phyloP scores from a whole-genome alignment of 2,113 vertebrate species.

The Petrocephalus zakoni region DNA sequence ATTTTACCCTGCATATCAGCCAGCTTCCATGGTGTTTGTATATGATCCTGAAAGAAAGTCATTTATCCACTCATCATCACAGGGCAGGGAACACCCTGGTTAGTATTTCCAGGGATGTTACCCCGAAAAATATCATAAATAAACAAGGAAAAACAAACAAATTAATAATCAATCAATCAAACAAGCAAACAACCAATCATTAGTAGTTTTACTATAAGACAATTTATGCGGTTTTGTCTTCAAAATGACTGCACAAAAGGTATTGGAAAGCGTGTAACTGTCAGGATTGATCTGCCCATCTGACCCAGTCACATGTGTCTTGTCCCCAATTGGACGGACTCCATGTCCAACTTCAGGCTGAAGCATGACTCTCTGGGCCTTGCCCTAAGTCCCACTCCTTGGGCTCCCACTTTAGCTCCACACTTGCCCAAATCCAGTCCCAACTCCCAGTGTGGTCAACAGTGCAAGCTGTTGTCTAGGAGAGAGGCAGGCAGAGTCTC shows the following conservation, averaged over 20 bases:
- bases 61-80: not conserved
- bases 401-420: too few species aligned
- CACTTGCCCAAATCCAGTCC: too few species aligned
- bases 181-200: not conserved
- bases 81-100: not conserved
- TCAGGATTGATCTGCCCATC: too few species aligned
- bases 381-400: too few species aligned
- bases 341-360: too few species aligned
- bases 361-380: too few species aligned
- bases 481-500: too few species aligned
- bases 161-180: not conserved
- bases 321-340: too few species aligned
- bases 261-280: not conserved
- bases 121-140: not conserved
- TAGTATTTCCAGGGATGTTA: not conserved
- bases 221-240: not conserved
- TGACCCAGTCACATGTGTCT: too few species aligned
- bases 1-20: not conserved
- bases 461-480: too few species aligned
- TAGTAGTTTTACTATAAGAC: not conserved
- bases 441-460: too few species aligned
- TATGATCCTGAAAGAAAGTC: not conserved
- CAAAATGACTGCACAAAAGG: not conserved
- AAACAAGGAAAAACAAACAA: not conserved
- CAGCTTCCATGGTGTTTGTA: not conserved